Evolutionary conservation across 2,888 invertebrate genomes (phyloP), one percentile per base, ranked within the genome.

Genomic region (Cremastinae sp.): DNA sequence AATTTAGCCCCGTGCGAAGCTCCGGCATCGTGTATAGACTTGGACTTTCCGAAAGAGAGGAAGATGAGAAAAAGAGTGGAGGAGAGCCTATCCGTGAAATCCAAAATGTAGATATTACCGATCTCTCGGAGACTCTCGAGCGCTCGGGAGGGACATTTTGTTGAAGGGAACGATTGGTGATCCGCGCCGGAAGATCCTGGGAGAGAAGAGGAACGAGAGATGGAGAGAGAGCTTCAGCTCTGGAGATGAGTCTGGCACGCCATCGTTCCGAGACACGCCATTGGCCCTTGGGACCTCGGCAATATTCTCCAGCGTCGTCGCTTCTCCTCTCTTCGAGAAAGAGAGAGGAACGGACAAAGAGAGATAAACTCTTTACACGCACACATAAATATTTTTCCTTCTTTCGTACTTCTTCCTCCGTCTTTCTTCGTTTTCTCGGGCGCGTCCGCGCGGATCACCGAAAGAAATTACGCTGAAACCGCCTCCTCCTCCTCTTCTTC

Each of bases 101-200:
- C 80, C 81, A 78, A 85, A 84, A 85, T 84, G 85, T 85, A 84
- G 84, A 85, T 83, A 84, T 83, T 82, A 80, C 74, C 61, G 55
- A 53, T 59, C 47, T 53, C 55, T 58, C 43, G 39, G 51, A 59
- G 61, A 58, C 75, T 49, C 78, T 75, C 68, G 64, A 72, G 78
- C 59, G 58, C 37, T 62, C 45, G 74, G 47, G 72, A 79, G 73
- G 76, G 77, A 75, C 75, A 75, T 72, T 75, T 75, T 64, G 72
- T 68, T 68, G 58, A 58, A 68, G 68, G 39, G 28, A 58, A 64
- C 58, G 61, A 56, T 68, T 51, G 53, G 62, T 71, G 62, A 61
- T 66, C 66, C 47, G 8, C n/a, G 65, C n/a, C 43, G 16, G 14
- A 56, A 16, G 65, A 39, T 41, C 35, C 41, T 9, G 49, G 16